phyloP scores from a whole-genome alignment of 2,888 invertebrate species.

The Pyrrhosoma nymphula region DNA sequence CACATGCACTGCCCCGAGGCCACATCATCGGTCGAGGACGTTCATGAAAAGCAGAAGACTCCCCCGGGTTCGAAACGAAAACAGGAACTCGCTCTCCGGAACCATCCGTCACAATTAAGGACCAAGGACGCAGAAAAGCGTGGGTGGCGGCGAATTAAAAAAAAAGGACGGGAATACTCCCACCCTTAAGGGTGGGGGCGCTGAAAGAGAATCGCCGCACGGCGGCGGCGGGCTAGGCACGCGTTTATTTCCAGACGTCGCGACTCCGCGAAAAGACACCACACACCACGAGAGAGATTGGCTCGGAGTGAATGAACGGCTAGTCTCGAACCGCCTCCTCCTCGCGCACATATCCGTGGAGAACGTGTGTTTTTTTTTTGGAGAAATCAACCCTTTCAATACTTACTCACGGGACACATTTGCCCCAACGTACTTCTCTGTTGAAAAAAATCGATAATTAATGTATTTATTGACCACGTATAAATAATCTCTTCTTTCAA shows the following conservation, averaged over 20 bases:
- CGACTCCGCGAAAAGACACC: background rate
- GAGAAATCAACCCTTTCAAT: no score
- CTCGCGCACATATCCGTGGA: no score
- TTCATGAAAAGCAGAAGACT: background rate
- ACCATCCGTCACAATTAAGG: background rate
- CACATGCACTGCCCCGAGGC: background rate
- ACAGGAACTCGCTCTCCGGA: background rate
- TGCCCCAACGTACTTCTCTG: no score
- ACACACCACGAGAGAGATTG: no score
- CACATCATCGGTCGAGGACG: background rate
- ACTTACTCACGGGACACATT: no score
- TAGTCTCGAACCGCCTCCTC: no score
- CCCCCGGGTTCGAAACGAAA: background rate
- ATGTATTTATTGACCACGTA: no score
- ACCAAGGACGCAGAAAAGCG: background rate
- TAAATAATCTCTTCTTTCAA: no score
- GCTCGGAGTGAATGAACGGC: background rate
- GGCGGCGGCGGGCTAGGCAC: background rate
- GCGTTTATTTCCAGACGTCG: background rate
- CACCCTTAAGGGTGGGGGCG: background rate
- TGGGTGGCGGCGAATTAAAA: background rate
- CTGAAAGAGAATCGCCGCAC: background rate
- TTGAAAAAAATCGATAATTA: no score
- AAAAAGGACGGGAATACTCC: no score
- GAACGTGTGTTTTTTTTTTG: no score